Evolutionary conservation across 2,113 vertebrate genomes (phyloP), one percentile per base, ranked within the genome.

Genomic region (Heterocephalus glaber): DNA sequence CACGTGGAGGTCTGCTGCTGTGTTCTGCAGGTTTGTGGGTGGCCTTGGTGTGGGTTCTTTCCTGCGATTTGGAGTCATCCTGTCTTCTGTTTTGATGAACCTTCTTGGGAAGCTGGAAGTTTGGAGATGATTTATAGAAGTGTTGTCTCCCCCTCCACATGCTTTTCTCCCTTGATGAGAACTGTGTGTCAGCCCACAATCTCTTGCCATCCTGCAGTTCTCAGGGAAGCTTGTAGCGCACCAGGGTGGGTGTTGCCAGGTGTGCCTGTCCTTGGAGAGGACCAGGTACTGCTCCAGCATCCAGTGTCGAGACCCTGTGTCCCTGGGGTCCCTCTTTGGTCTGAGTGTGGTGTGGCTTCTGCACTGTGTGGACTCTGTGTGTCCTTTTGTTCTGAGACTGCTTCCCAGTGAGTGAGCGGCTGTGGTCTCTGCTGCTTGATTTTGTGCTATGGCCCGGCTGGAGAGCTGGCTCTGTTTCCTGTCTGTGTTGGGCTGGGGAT

Each of bases 131-230:
- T 38, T 38, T 56, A 1, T 2, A 3, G n/a, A 41, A 24, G 68
- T 70, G 66, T 70, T 24, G n/a, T 70, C 11, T 38, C 54, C 22
- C 22, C 1, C 19, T 38, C 38, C 3, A 13, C 22, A 7, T 28
- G 3, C 5, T 12, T 20, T 56, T 3, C 68, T 56, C 12, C 44
- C 17, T 10, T 33, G 10, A 1, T 0, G 7, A 76, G 33, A 1
- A 20, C 47, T 17, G 28, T 7, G 14, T 11, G n/a, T 35, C 52
- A 35, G 49, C 77, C 33, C 9, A n/a, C 72, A 80, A 35, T 26
- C 33, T n/a, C 2, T 38, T 13, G 52, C 79, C 38, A 13, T n/a
- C 49, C 12, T 47, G 24, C 26, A 4, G 41, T 8, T 47, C 3
- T 52, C 33, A 0, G 1, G 35, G 61, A 14, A 35, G 63, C 35